Evolutionary conservation across 1,140 invertebrate species (phyloP), one percentile per base, ranked within the genome.

Genomic region (Sycobia sp.): DNA sequence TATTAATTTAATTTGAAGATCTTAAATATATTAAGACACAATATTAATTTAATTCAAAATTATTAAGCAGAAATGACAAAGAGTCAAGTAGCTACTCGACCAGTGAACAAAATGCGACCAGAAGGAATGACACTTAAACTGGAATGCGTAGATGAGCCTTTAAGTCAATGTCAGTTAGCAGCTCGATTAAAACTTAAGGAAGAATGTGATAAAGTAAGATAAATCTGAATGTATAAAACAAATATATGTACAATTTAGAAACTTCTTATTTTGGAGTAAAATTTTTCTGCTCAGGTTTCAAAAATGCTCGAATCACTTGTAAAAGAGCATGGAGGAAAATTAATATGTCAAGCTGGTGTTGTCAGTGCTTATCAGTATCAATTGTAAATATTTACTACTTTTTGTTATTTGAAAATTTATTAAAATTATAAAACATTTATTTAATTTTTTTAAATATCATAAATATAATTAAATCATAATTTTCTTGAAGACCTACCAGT

Each of bases 71-170:
- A 1, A 1, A 65, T 65, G 63, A 65, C 63, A 11, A 65, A 60
- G 23, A 39, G 51, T 0, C 47, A 49, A 22, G 1, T 56, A 39
- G 16, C 39, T 23, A 23, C 71, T 8, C 73, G 74, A 3, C 75
- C 79, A 3, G 39, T 78, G 7, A 68, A 66, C 5, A 76, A 61
- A 3, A 70, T 57, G 56, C 69, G 73, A 27, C 73, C 77, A 25
- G 8, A 63, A 39, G 68, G 78, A 0, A 80, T 83, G 75, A 87
- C 86, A 4, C 72, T 90, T 18, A 86, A 88, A 65, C 76, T 90
- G 68, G 88, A 90, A 51, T 88, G 87, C 66, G 82, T 81, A 75
- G 86, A 89, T 49, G 89, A 90, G 43, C 88, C 88, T 43, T 74
- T 90, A 0, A 87, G 84, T 5, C 84, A 87, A 56, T 83, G 78